These are phyloP conservation scores for Harpagoxenus sublaevis DNA, from an alignment of 2,888 invertebrate species.

Conservation along the genomic window DNA sequence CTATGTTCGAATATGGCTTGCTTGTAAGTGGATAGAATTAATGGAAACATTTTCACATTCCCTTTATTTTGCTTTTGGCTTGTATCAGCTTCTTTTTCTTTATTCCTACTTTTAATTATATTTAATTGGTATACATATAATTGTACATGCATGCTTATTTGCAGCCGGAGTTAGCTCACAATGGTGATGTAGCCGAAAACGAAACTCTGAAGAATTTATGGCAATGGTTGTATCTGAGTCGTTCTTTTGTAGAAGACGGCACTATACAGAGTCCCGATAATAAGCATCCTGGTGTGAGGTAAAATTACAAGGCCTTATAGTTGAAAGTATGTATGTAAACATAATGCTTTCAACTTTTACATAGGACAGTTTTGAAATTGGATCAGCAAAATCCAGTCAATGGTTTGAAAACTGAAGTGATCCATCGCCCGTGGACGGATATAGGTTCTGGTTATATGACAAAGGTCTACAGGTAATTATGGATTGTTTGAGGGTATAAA, in stretches of 20 bases:
- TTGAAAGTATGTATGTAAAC: not conserved
- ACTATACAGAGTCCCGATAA: slow-evolving; percentile 88
- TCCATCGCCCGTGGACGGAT: slow-evolving; percentile 89
- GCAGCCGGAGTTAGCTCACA: slow-evolving; percentile 92
- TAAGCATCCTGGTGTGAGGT: slow-evolving; percentile 89
- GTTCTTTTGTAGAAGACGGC: slow-evolving; percentile 90
- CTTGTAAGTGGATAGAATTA: slow-evolving; percentile 88
- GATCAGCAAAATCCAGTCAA: slow-evolving; percentile 86
- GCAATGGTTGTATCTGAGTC: slow-evolving; percentile 93
- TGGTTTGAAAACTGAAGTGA: slow-evolving; percentile 88
- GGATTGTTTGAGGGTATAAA: not conserved
- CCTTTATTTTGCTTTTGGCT: not conserved
- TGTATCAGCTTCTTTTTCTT: not conserved
- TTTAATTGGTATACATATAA: not conserved
- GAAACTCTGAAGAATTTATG: slow-evolving; percentile 93
- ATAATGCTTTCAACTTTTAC: slow-evolving; percentile 57
- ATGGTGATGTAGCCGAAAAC: slow-evolving; percentile 93
- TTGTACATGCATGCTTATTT: slow-evolving; percentile 66
- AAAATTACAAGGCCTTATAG: slow-evolving; percentile 52
- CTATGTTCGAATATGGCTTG: slow-evolving; percentile 92
- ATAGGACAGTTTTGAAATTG: slow-evolving; percentile 87
- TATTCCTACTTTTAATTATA: not conserved
- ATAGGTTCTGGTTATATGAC: slow-evolving; percentile 88
- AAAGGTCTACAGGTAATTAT: slow-evolving; percentile 87
- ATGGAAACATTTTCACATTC: not conserved